A percentile compares a stretch with the other conserved stretches of the same genome.
Evolutionary conservation across 2,888 invertebrate genomes (phyloP).

Genomic region (Metellina segmentata): DNA sequence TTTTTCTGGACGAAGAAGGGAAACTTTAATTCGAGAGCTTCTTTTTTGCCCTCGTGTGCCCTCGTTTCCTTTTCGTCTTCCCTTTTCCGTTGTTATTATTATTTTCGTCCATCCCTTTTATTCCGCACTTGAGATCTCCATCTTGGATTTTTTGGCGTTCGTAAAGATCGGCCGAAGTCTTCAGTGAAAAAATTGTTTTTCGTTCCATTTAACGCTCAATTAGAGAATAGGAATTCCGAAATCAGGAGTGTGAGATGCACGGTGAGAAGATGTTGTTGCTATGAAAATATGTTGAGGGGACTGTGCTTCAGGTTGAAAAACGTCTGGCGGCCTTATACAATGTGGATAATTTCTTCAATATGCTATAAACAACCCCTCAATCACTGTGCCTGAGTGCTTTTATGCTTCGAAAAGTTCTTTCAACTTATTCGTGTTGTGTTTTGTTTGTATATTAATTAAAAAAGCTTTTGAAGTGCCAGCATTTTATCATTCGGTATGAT

Average conservation of each 20-base stretch:
- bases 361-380: neutral
- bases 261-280: neutral
- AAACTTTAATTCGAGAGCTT: slow-evolving; percentile 28
- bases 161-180: neutral
- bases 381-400: neutral
- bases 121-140: neutral
- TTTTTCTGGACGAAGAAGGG: neutral
- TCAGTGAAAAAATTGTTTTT: neutral
- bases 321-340: neutral
- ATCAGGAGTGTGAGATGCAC: neutral
- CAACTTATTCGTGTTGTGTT: no score
- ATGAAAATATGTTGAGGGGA: neutral
- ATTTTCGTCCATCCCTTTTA: neutral
- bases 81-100: neutral
- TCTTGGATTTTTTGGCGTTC: neutral
- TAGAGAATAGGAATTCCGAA: neutral
- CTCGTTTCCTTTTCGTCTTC: slow-evolving; percentile 12
- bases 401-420: no score
- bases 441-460: no score
- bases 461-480: no score
- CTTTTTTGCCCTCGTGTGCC: neutral
- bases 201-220: neutral
- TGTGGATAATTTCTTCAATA: neutral
- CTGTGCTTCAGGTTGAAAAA: neutral
- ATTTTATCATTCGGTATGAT: no score